Base-by-base conservation (phyloP, 1,140 invertebrate species). In the Cotesia typhae region DNA sequence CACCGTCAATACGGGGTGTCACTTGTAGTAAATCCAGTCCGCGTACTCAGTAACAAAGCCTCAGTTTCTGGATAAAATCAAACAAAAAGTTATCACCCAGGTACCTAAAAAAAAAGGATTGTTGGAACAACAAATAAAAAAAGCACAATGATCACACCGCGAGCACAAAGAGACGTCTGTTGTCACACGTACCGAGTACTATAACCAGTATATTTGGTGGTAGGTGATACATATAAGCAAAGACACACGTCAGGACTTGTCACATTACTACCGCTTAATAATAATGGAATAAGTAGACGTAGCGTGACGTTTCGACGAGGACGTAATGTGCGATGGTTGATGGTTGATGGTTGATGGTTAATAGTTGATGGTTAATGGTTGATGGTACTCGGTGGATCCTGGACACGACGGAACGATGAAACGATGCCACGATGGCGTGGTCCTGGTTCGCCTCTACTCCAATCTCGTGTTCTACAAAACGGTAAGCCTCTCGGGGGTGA, bases 1-100 rank as follows among this genome's bases (percentile, higher is more conserved):
- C 67, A 81, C 80, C 79, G 80, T 80, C 80, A 81, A 72, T 72
- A 74, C 79, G 79, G 80, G 80, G 75, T 65, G 38, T 67, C 64
- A 68, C 75, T 47, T 55, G 68, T 75, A 53, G 75, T 77, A 75
- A 78, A 75, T 79, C 76, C 80, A 80, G 77, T 20, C 77, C 76
- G 74, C 71, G 75, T 80, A 6, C 77, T 55, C 74, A 77, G 70
- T 67, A 51, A 28, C 28, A 28, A 28, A 9, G 41, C 61, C 28
- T 10, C 10, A 2, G 4, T 72, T 72, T 69, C 53, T 75, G 38
- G 47, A 4, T 61, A n/a, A 61, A 52, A 37, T 36, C 57, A n/a
- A 37, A 72, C 28, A 67, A 47, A 72, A 14, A 14, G 37, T 14
- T 7, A 9, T 64, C n/a, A 6, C n/a, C 7, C 10, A 60, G 38